A percentile compares a stretch with the other conserved stretches of the same genome.
Conservation (phyloP, 2,888 invertebrate species). For the Caenorhabditis sp. region DNA sequence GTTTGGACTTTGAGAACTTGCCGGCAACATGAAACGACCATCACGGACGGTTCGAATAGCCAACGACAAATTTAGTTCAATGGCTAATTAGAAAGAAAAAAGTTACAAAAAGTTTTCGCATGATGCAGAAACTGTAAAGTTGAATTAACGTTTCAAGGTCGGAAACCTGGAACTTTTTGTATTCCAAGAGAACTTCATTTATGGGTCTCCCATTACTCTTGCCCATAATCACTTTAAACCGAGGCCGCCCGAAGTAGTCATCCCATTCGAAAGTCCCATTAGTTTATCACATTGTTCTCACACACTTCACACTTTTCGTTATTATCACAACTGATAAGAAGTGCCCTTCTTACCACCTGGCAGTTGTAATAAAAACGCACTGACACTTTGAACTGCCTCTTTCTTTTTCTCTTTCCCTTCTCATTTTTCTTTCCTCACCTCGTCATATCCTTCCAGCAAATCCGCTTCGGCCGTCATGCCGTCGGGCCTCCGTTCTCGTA, state of each 20-base stretch:
- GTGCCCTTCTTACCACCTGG: slow-evolving; percentile 24
- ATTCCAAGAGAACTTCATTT: no score
- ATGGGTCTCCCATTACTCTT: neutral
- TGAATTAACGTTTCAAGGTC: no score
- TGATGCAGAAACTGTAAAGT: no score
- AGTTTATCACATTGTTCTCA: neutral
- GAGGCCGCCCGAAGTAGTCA: neutral
- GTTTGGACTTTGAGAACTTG: slow-evolving; percentile 2
- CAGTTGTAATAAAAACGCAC: neutral
- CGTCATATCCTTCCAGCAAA: slow-evolving; percentile 72
- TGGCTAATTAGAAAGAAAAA: no score
- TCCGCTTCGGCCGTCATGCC: slow-evolving; percentile 70
- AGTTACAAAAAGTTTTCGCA: no score
- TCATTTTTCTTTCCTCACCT: slow-evolving; percentile 51
- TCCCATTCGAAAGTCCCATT: neutral
- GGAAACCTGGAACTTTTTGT: no score
- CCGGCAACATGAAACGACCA: neutral
- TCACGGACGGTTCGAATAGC: no score
- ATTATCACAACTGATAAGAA: slow-evolving; percentile 23
- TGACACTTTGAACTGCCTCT: neutral
- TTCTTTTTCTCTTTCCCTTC: neutral
- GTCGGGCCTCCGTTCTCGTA: slow-evolving; percentile 54
- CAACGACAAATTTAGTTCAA: no score
- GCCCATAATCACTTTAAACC: neutral
- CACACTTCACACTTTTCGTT: neutral